phyloP scores from a whole-genome alignment of 2,797 vertebrate genomes.

The Typhlichthys eigenmanni region DNA sequence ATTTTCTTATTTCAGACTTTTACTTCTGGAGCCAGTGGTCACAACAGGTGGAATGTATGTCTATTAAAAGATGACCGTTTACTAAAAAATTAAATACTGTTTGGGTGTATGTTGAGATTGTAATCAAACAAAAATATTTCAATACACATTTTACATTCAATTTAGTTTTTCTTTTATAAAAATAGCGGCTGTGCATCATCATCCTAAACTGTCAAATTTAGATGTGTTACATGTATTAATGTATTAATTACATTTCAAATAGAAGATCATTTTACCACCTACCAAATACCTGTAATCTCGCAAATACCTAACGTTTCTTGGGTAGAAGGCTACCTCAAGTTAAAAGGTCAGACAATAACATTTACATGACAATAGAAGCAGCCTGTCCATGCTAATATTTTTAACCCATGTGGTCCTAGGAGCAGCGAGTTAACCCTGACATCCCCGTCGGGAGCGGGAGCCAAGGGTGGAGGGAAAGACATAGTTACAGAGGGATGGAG shows the following conservation, averaged over 20 bases:
- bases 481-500: constrained; percentile 1
- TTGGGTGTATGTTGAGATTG: background rate
- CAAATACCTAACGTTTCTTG: too few species aligned
- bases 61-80: background rate
- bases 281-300: too few species aligned
- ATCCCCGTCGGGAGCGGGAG: constrained; percentile 3
- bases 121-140: background rate
- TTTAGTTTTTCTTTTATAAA: too few species aligned
- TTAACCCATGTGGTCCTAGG: constrained; percentile 42
- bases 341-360: too few species aligned
- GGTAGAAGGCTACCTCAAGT: too few species aligned
- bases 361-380: too few species aligned
- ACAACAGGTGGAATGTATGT: constrained; percentile 72
- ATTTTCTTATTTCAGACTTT: constrained; percentile 58
- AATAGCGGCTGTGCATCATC: too few species aligned
- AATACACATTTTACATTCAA: background rate
- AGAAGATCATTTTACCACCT: too few species aligned
- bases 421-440: constrained; percentile 24
- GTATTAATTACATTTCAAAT: too few species aligned
- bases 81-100: background rate
- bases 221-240: too few species aligned
- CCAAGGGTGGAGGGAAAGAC: constrained; percentile 17
- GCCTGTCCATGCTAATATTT: too few species aligned
- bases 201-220: too few species aligned
- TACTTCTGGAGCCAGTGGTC: constrained; percentile 68